Percentiles rank a stretch among this genome's conserved stretches.
Conservation (phyloP, 2,113 vertebrate genomes). For the Cariama cristata region DNA sequence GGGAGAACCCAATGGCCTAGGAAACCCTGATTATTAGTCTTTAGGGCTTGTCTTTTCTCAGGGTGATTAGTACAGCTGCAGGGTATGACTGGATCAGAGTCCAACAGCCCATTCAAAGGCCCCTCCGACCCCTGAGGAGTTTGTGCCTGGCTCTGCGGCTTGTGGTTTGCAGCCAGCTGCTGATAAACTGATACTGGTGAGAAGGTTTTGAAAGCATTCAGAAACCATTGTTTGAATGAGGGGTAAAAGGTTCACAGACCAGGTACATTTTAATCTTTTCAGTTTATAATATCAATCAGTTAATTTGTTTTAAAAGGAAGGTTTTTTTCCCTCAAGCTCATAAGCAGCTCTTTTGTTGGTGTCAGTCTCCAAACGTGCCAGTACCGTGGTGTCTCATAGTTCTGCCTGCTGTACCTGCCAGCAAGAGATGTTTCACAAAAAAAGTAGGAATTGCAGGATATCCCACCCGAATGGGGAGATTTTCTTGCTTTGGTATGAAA, state of each 20-base stretch:
- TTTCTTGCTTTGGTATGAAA: neutral
- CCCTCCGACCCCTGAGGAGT: accelerated
- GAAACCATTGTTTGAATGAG: neutral
- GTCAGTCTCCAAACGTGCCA: neutral
- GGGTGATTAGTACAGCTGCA: neutral
- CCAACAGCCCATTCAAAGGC: accelerated
- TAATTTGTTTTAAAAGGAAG: neutral
- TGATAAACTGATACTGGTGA: neutral
- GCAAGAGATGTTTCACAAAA: neutral
- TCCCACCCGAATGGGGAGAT: neutral
- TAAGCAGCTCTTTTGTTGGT: neutral
- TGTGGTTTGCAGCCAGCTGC: neutral
- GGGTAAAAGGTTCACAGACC: neutral
- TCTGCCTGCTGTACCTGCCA: neutral
- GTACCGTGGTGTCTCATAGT: neutral
- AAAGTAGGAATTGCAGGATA: neutral
- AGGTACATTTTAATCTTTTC: neutral
- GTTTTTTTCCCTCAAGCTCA: neutral
- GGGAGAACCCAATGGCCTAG: neutral
- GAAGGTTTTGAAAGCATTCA: neutral
- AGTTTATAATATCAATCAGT: neutral
- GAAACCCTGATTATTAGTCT: neutral
- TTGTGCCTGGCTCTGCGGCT: neutral
- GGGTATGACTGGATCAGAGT: neutral
- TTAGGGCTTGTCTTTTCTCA: neutral